Base-by-base conservation (phyloP, 1,140 invertebrate species). In the Anthonomus grandis region DNA sequence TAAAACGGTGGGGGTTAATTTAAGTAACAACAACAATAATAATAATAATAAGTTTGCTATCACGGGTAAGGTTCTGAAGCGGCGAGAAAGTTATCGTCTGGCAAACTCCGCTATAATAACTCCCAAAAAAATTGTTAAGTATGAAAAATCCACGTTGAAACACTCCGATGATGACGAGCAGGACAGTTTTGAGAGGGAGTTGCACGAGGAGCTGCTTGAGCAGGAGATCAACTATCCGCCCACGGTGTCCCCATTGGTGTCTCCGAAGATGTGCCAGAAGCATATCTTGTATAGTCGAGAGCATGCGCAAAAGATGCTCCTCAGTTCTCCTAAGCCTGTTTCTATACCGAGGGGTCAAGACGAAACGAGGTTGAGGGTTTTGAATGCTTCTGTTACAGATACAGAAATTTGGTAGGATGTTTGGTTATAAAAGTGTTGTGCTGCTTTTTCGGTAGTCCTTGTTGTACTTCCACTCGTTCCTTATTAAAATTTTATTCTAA, bases 61-160 rank as follows among this genome's bases (percentile, higher is more conserved):
- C 12, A 34, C 12, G 24, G 41, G 23, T 15, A 51, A 13, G 46
- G 47, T 41, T 13, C 46, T 92, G 21, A 90, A 90, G 75, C 81
- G 90, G 38, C 91, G 88, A 70, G 88, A 91, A 70, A 91, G 89
- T 74, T 93, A 93, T 69, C 83, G 89, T 57, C 81, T 90, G 71
- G 90, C 90, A 1, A 92, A 91, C 74, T 83, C 81, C 38, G 81
- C 82, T 2, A 77, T 84, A 54, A 77, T 83, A 74, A 80, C 82
- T 4, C 25, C 57, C 6, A 59, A 50, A 12, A 64, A 62, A 53
- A 60, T 59, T 57, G 72, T 18, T 60, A 75, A 62, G 45, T 38
- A 57, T 49, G 64, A 65, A 34, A 78, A 70, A 47, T 51, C 34
- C 19, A 15, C 42, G 10, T 17, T 19, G 4, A 56, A 37, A 38